phyloP scores from a whole-genome alignment of 2,888 invertebrate genomes.

The Epinotia brunnichana region DNA sequence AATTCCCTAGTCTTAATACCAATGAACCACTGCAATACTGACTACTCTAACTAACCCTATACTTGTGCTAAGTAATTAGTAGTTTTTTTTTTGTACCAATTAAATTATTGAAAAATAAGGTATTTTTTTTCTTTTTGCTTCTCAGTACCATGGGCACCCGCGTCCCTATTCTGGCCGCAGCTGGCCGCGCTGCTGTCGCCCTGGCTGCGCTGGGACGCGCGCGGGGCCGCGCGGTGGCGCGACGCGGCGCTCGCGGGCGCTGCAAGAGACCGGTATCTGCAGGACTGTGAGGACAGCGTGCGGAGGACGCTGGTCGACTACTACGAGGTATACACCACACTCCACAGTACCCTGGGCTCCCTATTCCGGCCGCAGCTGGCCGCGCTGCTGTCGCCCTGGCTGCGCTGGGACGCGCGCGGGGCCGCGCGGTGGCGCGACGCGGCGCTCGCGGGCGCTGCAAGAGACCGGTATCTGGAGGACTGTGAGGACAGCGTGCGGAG shows the following conservation, averaged over 20 bases:
- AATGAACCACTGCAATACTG: neutral
- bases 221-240: slow-evolving; percentile 86
- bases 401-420: neutral
- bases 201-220: slow-evolving; percentile 86
- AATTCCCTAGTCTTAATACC: too few species aligned
- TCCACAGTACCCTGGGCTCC: neutral
- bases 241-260: slow-evolving; percentile 84
- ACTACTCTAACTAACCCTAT: neutral
- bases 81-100: too few species aligned
- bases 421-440: too few species aligned
- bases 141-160: slow-evolving; percentile 88
- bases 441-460: too few species aligned
- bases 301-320: slow-evolving; percentile 83
- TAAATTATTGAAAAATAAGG: too few species aligned
- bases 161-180: slow-evolving; percentile 87
- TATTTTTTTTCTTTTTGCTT: too few species aligned
- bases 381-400: slow-evolving; percentile 3
- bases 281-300: slow-evolving; percentile 76
- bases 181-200: slow-evolving; percentile 86
- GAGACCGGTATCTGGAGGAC: too few species aligned
- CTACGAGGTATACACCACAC: slow-evolving; percentile 83
- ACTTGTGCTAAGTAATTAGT: too few species aligned
- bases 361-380: slow-evolving; percentile 1
- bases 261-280: slow-evolving; percentile 85
- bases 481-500: too few species aligned